Evolutionary conservation across 2,888 invertebrate genomes (phyloP).

Genomic region (Erannis defoliaria): DNA sequence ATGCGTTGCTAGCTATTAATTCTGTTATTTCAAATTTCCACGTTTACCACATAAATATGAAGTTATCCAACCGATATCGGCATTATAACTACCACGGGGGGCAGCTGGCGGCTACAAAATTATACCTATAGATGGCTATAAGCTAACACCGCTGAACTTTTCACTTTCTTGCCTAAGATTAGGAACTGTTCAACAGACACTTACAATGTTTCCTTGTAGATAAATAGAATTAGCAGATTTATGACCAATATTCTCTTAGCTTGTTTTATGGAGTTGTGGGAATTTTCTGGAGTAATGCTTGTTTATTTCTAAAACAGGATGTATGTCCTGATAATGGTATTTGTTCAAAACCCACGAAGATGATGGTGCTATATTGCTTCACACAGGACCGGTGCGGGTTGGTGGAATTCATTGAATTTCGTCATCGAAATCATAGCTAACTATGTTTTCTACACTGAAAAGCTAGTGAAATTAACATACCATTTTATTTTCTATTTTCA

Average conservation of each 20-base stretch:
- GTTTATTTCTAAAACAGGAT: too few species aligned
- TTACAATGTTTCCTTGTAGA: slow-evolving; percentile 17
- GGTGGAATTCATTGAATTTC: too few species aligned
- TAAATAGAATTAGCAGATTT: slow-evolving; percentile 7
- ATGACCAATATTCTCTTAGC: background rate
- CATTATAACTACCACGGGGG: slow-evolving; percentile 9
- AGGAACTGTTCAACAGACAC: slow-evolving; percentile 16
- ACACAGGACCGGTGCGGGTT: too few species aligned
- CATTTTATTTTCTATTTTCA: too few species aligned
- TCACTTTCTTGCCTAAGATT: slow-evolving; percentile 32
- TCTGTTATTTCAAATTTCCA: slow-evolving; percentile 21
- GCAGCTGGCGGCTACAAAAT: slow-evolving; percentile 18
- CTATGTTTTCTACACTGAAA: too few species aligned
- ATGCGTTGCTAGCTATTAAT: background rate
- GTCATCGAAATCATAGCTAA: too few species aligned
- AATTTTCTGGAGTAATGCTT: too few species aligned
- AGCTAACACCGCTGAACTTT: slow-evolving; percentile 28
- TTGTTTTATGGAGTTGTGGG: background rate
- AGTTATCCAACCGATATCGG: slow-evolving; percentile 26
- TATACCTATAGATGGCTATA: slow-evolving; percentile 13
- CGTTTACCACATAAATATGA: slow-evolving; percentile 17
- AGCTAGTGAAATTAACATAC: too few species aligned
- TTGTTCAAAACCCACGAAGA: too few species aligned
- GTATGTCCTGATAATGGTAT: too few species aligned
- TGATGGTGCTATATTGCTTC: too few species aligned